A percentile compares a stretch with the other conserved stretches of the same genome.
Evolutionary conservation across 2,797 vertebrate genomes (phyloP).

Genomic region (Melanotaenia boesemani): DNA sequence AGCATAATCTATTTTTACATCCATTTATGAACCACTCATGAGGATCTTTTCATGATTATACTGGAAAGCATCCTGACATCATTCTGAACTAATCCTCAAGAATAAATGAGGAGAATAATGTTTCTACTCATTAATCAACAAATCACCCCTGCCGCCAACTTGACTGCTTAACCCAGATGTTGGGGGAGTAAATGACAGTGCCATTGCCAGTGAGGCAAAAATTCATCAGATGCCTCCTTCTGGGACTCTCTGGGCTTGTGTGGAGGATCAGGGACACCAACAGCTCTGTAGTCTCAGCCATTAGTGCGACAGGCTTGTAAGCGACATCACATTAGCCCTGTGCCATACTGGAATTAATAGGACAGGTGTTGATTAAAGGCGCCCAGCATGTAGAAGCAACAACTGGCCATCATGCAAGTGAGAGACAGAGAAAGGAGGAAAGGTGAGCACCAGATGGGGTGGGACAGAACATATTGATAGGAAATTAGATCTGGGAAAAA

Average conservation of each 20-base stretch:
- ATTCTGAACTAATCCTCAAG: conserved; percentile 11
- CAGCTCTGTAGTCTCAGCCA: conserved; percentile 74
- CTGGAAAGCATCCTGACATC: background rate
- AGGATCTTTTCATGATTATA: conserved; percentile 19
- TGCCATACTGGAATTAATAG: conserved; percentile 83
- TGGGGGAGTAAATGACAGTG: conserved; percentile 82
- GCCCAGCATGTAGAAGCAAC: conserved; percentile 77
- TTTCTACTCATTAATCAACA: conserved; percentile 67
- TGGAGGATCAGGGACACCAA: conserved; percentile 61
- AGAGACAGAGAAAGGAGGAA: conserved; percentile 49
- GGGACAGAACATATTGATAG: conserved; percentile 78
- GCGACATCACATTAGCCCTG: conserved; percentile 82
- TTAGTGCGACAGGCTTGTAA: conserved; percentile 82
- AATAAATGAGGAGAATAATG: conserved; percentile 42
- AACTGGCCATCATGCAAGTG: conserved; percentile 75
- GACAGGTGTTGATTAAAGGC: conserved; percentile 89
- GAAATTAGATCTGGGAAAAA: conserved; percentile 79
- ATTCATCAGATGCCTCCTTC: conserved; percentile 80
- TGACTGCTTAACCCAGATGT: conserved; percentile 84
- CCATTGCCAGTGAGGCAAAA: conserved; percentile 74
- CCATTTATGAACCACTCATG: conserved; percentile 10
- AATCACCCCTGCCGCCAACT: conserved; percentile 62
- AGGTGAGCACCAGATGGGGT: conserved; percentile 76
- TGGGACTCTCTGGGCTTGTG: conserved; percentile 66
- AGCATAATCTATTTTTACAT: conserved; percentile 10